These are phyloP conservation scores for Osmoderma eremita DNA, from an alignment of 2,888 invertebrate genomes.

Conservation along the genomic window DNA sequence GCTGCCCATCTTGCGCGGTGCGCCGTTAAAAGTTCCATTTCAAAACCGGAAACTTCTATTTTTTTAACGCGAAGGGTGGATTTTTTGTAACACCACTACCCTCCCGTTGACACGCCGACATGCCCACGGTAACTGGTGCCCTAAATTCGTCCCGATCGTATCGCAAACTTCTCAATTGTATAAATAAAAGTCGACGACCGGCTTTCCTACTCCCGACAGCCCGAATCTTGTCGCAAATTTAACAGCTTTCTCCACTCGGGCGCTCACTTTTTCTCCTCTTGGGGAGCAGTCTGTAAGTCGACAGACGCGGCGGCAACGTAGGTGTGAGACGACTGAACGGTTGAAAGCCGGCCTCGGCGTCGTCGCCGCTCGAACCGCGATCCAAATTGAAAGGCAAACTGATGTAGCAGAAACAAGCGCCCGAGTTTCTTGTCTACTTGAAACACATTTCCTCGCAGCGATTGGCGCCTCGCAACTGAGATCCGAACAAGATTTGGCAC, in stretches of 20 bases:
- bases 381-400: constrained; percentile 41
- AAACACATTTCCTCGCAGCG: constrained; percentile 44
- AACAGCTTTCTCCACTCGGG: constrained; percentile 27
- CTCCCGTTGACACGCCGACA: no score
- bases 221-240: constrained; percentile 19
- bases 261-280: not conserved
- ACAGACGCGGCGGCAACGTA: not conserved
- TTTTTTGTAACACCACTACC: no score
- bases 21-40: no score
- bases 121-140: no score
- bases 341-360: constrained; percentile 3
- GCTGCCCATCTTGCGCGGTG: no score
- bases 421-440: constrained; percentile 43
- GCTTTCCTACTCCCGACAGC: not conserved
- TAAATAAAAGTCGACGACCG: constrained; percentile 27
- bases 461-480: constrained; percentile 37
- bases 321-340: not conserved
- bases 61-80: no score
- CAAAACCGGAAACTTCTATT: no score
- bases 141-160: constrained; percentile 19
- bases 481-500: constrained; percentile 50
- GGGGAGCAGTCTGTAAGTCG: constrained; percentile 4
- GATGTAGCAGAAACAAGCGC: constrained; percentile 34
- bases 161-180: constrained; percentile 29
- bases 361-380: constrained; percentile 1